These are phyloP conservation scores for Drosophila pallidifrons DNA, from an alignment of 1,140 invertebrate genomes.

Conservation along the genomic window DNA sequence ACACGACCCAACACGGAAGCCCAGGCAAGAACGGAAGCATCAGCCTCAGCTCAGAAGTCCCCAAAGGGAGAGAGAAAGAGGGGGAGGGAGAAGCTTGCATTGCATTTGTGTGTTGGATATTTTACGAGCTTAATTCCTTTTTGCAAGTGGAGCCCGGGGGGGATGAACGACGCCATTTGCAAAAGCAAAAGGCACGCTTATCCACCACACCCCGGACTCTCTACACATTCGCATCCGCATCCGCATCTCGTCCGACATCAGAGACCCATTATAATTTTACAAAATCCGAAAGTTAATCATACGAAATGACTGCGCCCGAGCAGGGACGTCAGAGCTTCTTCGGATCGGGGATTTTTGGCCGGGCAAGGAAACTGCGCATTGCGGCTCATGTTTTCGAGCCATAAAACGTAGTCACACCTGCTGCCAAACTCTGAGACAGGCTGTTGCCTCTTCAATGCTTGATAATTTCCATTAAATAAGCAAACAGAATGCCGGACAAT, in stretches of 20 bases:
- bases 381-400: conserved; percentile 53
- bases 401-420: conserved; percentile 50
- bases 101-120: conserved; percentile 54
- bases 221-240: conserved; percentile 21
- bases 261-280: conserved; percentile 74
- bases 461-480: conserved; percentile 16
- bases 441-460: neutral
- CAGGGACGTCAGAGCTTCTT: conserved; percentile 3
- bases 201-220: conserved; percentile 14
- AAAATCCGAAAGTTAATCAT: conserved; percentile 82
- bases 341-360: conserved; percentile 4
- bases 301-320: conserved; percentile 55
- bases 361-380: conserved; percentile 54
- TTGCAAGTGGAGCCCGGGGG: conserved; percentile 51
- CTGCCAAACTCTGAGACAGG: neutral
- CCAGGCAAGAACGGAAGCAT: conserved; percentile 45
- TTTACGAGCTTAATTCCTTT: conserved; percentile 80
- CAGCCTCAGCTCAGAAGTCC: conserved; percentile 48
- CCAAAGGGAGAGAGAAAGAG: conserved; percentile 46
- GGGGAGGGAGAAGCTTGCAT: conserved; percentile 49
- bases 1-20: conserved; percentile 48
- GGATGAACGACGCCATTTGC: conserved; percentile 71
- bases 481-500: neutral
- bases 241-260: conserved; percentile 18
- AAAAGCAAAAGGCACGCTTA: conserved; percentile 22